These are phyloP conservation scores for Pocota personata DNA, from an alignment of 2,888 invertebrate genomes.

Conservation along the genomic window DNA sequence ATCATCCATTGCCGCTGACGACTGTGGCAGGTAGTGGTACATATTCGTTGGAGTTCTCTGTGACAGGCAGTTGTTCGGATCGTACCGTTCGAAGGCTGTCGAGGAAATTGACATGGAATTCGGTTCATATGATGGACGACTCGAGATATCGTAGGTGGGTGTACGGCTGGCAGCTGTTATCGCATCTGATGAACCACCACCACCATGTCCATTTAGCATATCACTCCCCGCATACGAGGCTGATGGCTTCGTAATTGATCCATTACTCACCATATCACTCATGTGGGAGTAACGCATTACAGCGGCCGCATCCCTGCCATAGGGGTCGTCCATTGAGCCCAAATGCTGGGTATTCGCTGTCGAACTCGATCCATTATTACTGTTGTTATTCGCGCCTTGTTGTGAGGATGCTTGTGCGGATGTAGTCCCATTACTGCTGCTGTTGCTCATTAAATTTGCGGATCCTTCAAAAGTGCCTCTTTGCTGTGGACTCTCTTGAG, in stretches of 20 bases:
- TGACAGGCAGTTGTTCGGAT: constrained; percentile 83
- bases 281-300: constrained; percentile 84
- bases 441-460: constrained; percentile 75
- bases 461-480: constrained; percentile 68
- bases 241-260: constrained; percentile 81
- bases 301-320: constrained; percentile 70
- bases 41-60: constrained; percentile 84
- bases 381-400: constrained; percentile 54
- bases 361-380: constrained; percentile 58
- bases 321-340: constrained; percentile 75
- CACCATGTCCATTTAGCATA: constrained; percentile 74
- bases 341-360: constrained; percentile 51
- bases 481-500: constrained; percentile 76
- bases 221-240: constrained; percentile 76
- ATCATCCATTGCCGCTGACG: constrained; percentile 84
- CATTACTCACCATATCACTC: constrained; percentile 81
- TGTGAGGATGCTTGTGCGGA: constrained; percentile 78
- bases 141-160: constrained; percentile 74
- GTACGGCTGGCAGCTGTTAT: constrained; percentile 64
- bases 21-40: constrained; percentile 85
- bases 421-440: constrained; percentile 76
- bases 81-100: constrained; percentile 87
- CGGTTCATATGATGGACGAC: constrained; percentile 77
- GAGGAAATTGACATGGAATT: constrained; percentile 77
- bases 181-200: constrained; percentile 55